Percentiles rank a stretch among this genome's conserved stretches.
phyloP scores from a whole-genome alignment of 2,113 vertebrate species.

The Microcebus tavaratra region DNA sequence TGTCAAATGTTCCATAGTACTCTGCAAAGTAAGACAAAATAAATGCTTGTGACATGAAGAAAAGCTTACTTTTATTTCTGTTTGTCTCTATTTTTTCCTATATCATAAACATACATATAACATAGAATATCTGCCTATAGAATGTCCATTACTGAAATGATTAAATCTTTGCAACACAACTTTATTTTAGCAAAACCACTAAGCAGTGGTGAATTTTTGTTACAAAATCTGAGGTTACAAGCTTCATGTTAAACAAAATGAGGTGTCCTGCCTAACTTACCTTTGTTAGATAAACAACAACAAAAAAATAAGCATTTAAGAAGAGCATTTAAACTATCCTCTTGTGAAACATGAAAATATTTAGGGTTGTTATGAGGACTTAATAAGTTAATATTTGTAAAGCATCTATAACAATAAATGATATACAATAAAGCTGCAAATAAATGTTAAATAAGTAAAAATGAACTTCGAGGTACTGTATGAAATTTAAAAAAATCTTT shows the following conservation, averaged over 20 bases:
- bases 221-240: conserved; percentile 35
- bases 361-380: background rate
- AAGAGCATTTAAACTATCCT: conserved; percentile 29
- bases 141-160: background rate
- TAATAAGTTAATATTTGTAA: background rate
- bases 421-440: background rate
- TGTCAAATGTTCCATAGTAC: conserved; percentile 30
- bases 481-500: background rate
- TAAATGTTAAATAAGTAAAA: background rate
- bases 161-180: conserved; percentile 12
- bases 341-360: background rate
- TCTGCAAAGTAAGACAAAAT: conserved; percentile 24
- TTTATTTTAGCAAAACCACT: conserved; percentile 30
- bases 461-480: background rate
- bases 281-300: background rate
- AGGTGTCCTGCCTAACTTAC: background rate
- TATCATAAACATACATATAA: background rate
- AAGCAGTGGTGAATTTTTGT: background rate
- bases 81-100: background rate
- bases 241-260: conserved; percentile 14
- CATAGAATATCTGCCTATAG: background rate
- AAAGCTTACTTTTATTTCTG: conserved; percentile 11
- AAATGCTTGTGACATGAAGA: background rate
- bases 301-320: background rate
- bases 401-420: background rate